A percentile compares a stretch with the other conserved stretches of the same genome.
Evolutionary conservation across 2,113 vertebrate genomes (phyloP).

Genomic region (Craseonycteris thonglongyai): DNA sequence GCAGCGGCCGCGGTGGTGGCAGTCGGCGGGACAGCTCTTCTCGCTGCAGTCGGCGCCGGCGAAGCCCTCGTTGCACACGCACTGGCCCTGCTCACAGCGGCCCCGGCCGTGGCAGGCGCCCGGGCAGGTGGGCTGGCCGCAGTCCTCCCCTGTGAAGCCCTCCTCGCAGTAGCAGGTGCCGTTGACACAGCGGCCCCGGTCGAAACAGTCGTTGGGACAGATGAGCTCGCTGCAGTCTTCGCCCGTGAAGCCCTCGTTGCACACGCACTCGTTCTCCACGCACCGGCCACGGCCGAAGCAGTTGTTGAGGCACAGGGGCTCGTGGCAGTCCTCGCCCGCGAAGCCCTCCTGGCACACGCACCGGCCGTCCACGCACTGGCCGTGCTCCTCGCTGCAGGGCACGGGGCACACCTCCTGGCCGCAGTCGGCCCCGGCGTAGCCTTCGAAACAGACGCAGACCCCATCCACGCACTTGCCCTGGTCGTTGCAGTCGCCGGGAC

Average conservation of each 20-base stretch:
- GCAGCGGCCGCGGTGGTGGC: constrained; percentile 88
- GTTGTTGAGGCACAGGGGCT: constrained; percentile 90
- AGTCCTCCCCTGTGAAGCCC: constrained; percentile 92
- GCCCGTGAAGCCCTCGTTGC: constrained; percentile 91
- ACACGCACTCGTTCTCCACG: constrained; percentile 90
- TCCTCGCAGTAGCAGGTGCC: constrained; percentile 93
- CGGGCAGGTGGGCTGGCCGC: constrained; percentile 86
- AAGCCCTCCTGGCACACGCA: constrained; percentile 93
- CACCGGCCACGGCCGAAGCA: constrained; percentile 90
- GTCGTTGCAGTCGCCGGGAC: constrained; percentile 92
- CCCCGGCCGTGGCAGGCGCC: constrained; percentile 85
- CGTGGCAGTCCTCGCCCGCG: constrained; percentile 85
- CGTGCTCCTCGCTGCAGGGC: constrained; percentile 86
- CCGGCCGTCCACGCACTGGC: constrained; percentile 85
- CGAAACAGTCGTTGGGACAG: constrained; percentile 96
- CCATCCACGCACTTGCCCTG: constrained; percentile 92
- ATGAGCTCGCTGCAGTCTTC: constrained; percentile 94
- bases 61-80: constrained; percentile 87
- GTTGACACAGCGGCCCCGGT: constrained; percentile 93
- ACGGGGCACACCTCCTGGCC: constrained; percentile 84
- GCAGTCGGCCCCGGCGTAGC: constrained; percentile 89
- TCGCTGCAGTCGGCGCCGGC: constrained; percentile 88
- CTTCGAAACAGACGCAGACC: constrained; percentile 91
- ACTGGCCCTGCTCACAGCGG: constrained; percentile 87
- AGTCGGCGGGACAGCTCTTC: constrained; percentile 87